Percentiles rank a stretch among this genome's conserved stretches.
Conservation (phyloP, 2,113 vertebrate species). For the Gadus macrocephalus region DNA sequence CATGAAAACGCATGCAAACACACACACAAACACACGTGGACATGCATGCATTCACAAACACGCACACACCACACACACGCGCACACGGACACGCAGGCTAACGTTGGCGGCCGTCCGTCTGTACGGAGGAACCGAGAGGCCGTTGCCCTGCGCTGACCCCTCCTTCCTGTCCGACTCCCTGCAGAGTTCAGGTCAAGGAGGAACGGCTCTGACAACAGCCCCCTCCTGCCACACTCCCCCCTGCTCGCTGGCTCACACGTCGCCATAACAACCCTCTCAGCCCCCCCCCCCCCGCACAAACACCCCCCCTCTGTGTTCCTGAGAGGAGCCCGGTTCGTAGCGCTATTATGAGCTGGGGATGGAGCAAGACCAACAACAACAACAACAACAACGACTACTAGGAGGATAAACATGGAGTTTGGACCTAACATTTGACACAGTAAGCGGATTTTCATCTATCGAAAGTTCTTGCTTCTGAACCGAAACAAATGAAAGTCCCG, state of each 20-base stretch:
- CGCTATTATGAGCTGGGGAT: no score
- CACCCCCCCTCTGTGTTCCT: not conserved
- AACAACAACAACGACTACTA: no score
- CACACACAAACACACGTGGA: no score
- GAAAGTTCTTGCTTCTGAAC: no score
- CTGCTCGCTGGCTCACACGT: conserved; percentile 32
- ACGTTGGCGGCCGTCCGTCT: conserved; percentile 14
- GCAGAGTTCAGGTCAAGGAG: conserved; percentile 25
- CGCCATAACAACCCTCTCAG: conserved; percentile 9
- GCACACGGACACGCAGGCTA: conserved; percentile 7
- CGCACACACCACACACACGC: conserved; percentile 5
- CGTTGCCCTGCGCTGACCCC: conserved; percentile 52
- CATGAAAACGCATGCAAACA: no score
- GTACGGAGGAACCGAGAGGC: conserved; percentile 47
- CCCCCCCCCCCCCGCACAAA: not conserved
- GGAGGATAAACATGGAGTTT: no score
- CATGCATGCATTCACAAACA: conserved; percentile 4
- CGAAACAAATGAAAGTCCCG: no score
- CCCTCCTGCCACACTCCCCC: conserved; percentile 31
- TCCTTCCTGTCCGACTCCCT: conserved; percentile 50
- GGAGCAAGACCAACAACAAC: no score
- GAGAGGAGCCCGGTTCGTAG: no score
- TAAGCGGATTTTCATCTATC: no score
- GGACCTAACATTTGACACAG: no score
- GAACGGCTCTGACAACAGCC: conserved; percentile 41